phyloP scores from a whole-genome alignment of 2,113 vertebrate genomes.

The Pandion haliaetus region DNA sequence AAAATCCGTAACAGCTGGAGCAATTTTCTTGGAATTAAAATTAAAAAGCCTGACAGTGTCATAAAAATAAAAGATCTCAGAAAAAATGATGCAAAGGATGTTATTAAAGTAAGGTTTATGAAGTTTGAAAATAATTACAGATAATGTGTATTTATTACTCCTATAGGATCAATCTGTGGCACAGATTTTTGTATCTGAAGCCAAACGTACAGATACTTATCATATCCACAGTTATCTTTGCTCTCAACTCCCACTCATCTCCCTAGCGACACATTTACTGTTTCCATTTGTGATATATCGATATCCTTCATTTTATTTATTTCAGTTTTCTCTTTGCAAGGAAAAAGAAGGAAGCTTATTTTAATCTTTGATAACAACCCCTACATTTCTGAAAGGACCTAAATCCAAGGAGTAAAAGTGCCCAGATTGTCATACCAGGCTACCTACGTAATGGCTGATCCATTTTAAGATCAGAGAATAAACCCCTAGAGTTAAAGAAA shows the following conservation, averaged over 20 bases:
- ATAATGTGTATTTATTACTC: conserved; percentile 66
- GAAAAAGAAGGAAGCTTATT: not conserved
- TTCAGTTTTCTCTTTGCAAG: not conserved
- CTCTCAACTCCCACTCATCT: conserved; percentile 22
- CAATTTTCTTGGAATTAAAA: conserved; percentile 56
- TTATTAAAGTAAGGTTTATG: conserved; percentile 56
- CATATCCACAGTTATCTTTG: conserved; percentile 39
- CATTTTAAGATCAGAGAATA: not conserved
- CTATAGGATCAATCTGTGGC: conserved; percentile 40
- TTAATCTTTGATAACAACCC: not conserved
- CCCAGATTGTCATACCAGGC: not conserved
- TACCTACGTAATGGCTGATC: not conserved
- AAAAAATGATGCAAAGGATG: not conserved
- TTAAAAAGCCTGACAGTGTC: not conserved
- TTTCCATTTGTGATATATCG: conserved; percentile 38
- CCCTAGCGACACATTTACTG: conserved; percentile 26
- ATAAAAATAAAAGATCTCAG: conserved; percentile 64
- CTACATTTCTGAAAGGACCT: not conserved
- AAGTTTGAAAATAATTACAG: conserved; percentile 69
- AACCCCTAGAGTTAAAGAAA: not conserved
- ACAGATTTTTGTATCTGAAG: conserved; percentile 31
- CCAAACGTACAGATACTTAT: conserved; percentile 18
- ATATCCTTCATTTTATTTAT: conserved; percentile 27
- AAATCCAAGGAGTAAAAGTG: not conserved
- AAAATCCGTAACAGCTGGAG: not conserved